phyloP scores from a whole-genome alignment of 2,113 vertebrate genomes.

The Pteronura brasiliensis region DNA sequence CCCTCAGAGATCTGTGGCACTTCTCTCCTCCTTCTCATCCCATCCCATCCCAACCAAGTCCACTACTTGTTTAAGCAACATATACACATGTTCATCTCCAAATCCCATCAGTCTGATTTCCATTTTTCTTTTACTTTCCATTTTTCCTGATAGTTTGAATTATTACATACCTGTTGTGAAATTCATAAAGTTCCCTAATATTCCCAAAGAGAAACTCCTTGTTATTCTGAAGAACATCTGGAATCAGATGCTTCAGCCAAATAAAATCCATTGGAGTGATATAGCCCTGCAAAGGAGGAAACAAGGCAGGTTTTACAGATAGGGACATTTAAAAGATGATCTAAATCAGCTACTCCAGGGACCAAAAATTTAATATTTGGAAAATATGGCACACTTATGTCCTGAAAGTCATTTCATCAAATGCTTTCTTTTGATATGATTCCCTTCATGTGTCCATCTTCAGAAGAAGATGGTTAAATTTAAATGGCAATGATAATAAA shows the following conservation, averaged over 20 bases:
- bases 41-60: background rate
- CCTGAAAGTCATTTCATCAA: background rate
- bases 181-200: conserved; percentile 93
- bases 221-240: conserved; percentile 90
- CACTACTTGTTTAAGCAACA: background rate
- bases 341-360: background rate
- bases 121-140: background rate
- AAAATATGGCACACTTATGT: background rate
- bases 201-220: conserved; percentile 96
- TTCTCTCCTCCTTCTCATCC: background rate
- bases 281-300: conserved; percentile 87
- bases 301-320: background rate
- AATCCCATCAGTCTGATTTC: background rate
- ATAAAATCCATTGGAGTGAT: conserved; percentile 92
- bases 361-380: background rate
- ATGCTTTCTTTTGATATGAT: background rate
- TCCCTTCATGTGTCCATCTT: background rate
- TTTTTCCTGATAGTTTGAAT: background rate
- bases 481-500: background rate
- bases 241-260: conserved; percentile 91
- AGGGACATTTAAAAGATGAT: background rate
- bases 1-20: background rate
- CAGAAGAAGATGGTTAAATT: background rate
- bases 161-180: conserved; percentile 90
- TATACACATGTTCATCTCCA: background rate